phyloP scores from a whole-genome alignment of 2,113 vertebrate genomes.

The Albula goreensis region DNA sequence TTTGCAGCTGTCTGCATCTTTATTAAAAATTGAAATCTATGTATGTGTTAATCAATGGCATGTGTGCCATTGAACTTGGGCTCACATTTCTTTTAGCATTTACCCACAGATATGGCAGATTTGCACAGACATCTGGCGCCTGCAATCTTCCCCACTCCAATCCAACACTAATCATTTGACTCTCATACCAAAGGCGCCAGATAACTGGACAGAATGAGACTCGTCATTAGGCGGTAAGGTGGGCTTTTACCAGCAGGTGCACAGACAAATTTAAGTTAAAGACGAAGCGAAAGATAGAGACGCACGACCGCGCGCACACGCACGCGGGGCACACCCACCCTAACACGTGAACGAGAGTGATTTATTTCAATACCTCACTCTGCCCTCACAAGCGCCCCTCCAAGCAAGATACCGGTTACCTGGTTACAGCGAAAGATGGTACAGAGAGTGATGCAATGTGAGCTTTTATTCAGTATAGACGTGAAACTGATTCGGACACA shows the following conservation, averaged over 20 bases:
- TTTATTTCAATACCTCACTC: constrained; percentile 12
- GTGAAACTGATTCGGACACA: not conserved
- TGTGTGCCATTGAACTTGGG: too few species aligned
- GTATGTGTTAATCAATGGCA: too few species aligned
- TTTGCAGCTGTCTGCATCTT: too few species aligned
- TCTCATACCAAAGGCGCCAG: not conserved
- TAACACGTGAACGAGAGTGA: not conserved
- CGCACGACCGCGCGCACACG: not conserved
- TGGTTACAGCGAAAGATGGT: constrained; percentile 21
- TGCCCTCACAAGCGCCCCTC: not conserved
- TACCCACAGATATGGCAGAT: not conserved
- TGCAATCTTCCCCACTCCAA: not conserved
- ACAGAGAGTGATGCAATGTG: not conserved
- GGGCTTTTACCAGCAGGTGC: not conserved
- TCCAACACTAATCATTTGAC: not conserved
- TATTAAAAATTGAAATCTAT: too few species aligned
- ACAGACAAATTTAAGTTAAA: not conserved
- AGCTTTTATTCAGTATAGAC: not conserved
- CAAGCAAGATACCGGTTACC: constrained; percentile 16
- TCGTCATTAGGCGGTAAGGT: not conserved
- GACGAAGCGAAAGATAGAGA: not conserved
- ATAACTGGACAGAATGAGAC: not conserved
- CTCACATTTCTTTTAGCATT: not conserved
- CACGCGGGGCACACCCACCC: constrained; percentile 10
- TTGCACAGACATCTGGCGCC: not conserved